These are phyloP conservation scores for Bufo bufo DNA, from an alignment of 2,113 vertebrate species.

Conservation along the genomic window DNA sequence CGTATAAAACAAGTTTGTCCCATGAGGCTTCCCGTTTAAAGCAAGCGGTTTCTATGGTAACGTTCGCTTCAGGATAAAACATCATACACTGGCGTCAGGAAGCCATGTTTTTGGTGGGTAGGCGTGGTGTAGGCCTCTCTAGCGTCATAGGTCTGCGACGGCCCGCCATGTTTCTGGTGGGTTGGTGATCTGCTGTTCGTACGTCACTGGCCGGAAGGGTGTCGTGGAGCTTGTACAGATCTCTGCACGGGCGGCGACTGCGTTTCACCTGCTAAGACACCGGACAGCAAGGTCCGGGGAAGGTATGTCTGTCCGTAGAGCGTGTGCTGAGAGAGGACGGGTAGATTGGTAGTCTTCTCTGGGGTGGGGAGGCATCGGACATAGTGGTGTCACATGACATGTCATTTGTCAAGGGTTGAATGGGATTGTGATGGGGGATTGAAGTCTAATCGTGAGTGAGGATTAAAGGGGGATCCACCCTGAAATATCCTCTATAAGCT, in stretches of 20 bases:
- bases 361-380: not conserved
- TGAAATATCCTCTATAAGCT: not conserved
- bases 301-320: not conserved
- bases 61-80: not conserved
- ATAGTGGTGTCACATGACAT: not conserved
- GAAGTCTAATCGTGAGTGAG: no score
- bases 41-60: not conserved
- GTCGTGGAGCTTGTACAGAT: constrained; percentile 42
- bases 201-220: constrained; percentile 53
- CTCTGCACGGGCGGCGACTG: not conserved
- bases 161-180: not conserved
- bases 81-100: not conserved
- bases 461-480: not conserved
- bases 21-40: not conserved
- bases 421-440: not conserved
- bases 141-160: constrained; percentile 14
- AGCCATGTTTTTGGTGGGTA: constrained; percentile 1
- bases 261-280: constrained; percentile 10
- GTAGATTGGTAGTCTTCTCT: not conserved
- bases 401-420: not conserved
- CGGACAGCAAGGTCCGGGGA: not conserved
- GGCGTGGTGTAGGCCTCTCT: not conserved
- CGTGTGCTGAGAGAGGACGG: not conserved
- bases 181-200: not conserved
- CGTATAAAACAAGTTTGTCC: not conserved